Evolutionary conservation across 1,140 invertebrate species (phyloP), one percentile per base, ranked within the genome.

Genomic region (Papilio xuthus): DNA sequence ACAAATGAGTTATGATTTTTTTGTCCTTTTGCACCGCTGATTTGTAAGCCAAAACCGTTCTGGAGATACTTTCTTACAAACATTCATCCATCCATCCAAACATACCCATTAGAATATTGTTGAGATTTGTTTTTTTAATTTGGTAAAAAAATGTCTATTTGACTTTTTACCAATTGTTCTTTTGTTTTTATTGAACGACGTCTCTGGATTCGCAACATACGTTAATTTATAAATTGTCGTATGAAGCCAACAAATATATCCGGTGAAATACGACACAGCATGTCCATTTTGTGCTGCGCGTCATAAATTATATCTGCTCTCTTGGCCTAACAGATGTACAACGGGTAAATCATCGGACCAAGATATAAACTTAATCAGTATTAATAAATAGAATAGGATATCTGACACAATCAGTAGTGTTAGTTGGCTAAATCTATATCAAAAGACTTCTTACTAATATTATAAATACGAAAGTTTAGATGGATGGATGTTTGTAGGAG

Each of bases 11-110:
- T 44, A 71, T 0, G 13, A 23, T 7, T 26, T 72, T 70, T 47
- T 47, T 47, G 8, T 50, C 13, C 8, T 26, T 42, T 28, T 73
- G 37, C 18, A 37, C 18, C 7, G 9, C 6, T 37, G 28, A 73
- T 73, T 73, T 73, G 42, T 15, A 44, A 50, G n/a, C 71, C 18
- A 73, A 47, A 73, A 13, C 23, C 50, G 47, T 73, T 23, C 42
- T 73, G 47, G 20, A 26, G 26, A 18, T 18, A 26, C 18, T 67
- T 67, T 63, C 56, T n/a, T n/a, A n/a, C n/a, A n/a, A n/a, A n/a
- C n/a, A n/a, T n/a, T n/a, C n/a, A n/a, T n/a, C n/a, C n/a, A n/a
- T n/a, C n/a, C n/a, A n/a, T n/a, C n/a, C n/a, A n/a, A n/a, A n/a
- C n/a, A n/a, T n/a, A n/a, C n/a, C n/a, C n/a, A n/a, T n/a, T n/a